Conservation (phyloP, 2,797 vertebrate genomes). For the Oreochromis mossambicus region DNA sequence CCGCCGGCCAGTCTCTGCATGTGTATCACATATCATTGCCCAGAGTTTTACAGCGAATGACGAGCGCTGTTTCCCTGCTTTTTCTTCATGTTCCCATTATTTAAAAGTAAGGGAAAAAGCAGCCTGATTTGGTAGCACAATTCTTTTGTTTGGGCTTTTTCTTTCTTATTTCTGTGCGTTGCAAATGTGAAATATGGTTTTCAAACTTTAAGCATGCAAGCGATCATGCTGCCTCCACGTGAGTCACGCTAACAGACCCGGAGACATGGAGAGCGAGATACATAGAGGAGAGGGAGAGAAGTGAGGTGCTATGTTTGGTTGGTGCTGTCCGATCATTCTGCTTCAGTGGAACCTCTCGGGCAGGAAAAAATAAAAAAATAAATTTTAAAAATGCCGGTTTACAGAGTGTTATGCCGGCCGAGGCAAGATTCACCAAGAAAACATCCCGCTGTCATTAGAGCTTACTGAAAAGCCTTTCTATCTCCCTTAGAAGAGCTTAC, state of each 20-base stretch:
- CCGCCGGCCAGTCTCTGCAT: background rate
- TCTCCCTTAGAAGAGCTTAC: conserved; percentile 48
- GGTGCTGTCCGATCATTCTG: conserved; percentile 32
- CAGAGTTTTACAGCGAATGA: background rate
- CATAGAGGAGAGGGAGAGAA: conserved; percentile 8
- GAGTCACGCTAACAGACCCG: conserved; percentile 15
- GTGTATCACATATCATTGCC: background rate
- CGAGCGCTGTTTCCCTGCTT: background rate
- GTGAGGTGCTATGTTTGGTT: conserved; percentile 25
- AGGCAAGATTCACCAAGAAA: conserved; percentile 38
- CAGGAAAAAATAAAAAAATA: conserved; percentile 12
- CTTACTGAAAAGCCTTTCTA: conserved; percentile 58
- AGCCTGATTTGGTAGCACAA: background rate
- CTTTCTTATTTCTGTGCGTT: background rate
- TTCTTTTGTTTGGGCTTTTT: background rate
- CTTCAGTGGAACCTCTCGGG: conserved; percentile 42
- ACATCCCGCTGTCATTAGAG: conserved; percentile 48
- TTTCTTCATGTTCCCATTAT: background rate
- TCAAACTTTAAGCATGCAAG: conserved; percentile 6
- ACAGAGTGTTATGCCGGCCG: conserved; percentile 46
- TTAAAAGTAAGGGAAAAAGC: background rate
- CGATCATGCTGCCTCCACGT: background rate
- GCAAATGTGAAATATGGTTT: conserved; percentile 11
- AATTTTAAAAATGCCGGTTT: conserved; percentile 27
- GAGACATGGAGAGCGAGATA: background rate